These are phyloP conservation scores for Rhabdomys pumilio DNA, from an alignment of 2,797 vertebrate genomes.

Conservation along the genomic window DNA sequence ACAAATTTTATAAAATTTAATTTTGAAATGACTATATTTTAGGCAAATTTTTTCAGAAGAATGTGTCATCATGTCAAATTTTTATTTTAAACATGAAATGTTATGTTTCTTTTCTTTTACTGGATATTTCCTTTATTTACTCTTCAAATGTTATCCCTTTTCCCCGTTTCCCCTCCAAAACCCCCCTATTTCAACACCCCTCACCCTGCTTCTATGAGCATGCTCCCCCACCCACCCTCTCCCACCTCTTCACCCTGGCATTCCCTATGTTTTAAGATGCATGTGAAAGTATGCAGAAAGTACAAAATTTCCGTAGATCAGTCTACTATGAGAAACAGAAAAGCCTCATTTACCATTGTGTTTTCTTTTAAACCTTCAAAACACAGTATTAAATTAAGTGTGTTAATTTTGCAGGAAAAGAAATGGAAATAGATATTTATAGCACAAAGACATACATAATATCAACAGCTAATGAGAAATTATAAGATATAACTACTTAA, in stretches of 20 bases:
- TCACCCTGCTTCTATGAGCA: too few relatives aligned
- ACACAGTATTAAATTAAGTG: background rate
- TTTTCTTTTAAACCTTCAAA: background rate
- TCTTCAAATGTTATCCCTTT: too few relatives aligned
- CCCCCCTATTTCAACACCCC: too few relatives aligned
- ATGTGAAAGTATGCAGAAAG: background rate
- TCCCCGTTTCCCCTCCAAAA: too few relatives aligned
- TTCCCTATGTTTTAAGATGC: background rate
- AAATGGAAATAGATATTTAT: background rate
- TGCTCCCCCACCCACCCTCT: too few relatives aligned
- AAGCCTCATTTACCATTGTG: background rate
- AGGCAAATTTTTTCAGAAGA: background rate
- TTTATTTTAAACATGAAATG: background rate
- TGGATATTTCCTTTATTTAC: too few relatives aligned
- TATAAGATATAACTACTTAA: background rate
- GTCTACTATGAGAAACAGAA: background rate
- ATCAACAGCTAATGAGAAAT: background rate
- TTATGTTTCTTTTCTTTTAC: too few relatives aligned
- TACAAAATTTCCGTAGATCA: background rate
- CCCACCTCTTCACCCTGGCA: too few relatives aligned
- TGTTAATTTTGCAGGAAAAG: background rate
- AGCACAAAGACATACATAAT: background rate
- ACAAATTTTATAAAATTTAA: background rate
- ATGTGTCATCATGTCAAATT: background rate
- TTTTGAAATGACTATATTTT: background rate